Evolutionary conservation across 2,888 invertebrate species (phyloP).

Genomic region (Spatulosminthurus flaviceps): DNA sequence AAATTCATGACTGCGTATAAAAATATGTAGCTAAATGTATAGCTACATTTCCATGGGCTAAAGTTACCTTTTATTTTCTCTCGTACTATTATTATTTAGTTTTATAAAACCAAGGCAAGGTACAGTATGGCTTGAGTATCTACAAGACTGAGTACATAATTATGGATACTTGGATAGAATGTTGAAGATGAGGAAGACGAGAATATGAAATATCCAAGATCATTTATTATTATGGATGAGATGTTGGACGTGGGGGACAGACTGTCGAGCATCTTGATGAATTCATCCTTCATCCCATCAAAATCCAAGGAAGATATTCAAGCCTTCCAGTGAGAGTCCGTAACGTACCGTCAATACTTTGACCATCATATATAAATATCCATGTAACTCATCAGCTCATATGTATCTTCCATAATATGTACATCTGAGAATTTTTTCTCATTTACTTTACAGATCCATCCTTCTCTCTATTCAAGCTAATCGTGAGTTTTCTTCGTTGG

Average conservation of each 20-base stretch:
- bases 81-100: too few species aligned
- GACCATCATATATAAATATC: background rate
- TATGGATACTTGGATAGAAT: constrained; percentile 32
- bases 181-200: constrained; percentile 42
- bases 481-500: background rate
- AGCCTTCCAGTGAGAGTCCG: constrained; percentile 31
- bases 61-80: too few species aligned
- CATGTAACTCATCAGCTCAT: background rate
- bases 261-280: constrained; percentile 58
- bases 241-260: constrained; percentile 57
- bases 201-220: constrained; percentile 37
- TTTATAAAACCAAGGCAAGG: too few species aligned
- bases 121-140: too few species aligned
- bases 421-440: too few species aligned
- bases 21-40: background rate
- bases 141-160: constrained; percentile 33
- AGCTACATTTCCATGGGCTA: background rate
- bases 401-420: too few species aligned
- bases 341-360: constrained; percentile 25
- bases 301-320: constrained; percentile 38
- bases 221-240: constrained; percentile 58
- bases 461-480: background rate
- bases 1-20: background rate
- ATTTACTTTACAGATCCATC: constrained; percentile 1
- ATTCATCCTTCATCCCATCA: constrained; percentile 59